These are phyloP conservation scores for Peribatodes rhomboidaria DNA, from an alignment of 2,888 invertebrate species.

Conservation along the genomic window DNA sequence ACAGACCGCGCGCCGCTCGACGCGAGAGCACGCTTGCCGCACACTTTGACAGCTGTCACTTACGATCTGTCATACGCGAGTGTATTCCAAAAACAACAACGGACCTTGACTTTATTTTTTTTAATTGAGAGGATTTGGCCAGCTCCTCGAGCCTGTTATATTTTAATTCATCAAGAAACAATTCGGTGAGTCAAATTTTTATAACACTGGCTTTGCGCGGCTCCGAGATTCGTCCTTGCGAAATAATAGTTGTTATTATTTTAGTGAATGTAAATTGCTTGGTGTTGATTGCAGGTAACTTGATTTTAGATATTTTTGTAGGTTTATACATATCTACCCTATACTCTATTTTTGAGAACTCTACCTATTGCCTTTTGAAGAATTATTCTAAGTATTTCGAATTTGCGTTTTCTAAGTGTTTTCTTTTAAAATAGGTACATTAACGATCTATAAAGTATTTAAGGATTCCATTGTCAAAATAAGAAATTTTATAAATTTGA, in stretches of 20 bases:
- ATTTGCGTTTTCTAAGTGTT: too few relatives aligned
- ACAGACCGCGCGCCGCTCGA: slow-evolving; percentile 57
- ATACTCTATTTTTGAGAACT: not conserved
- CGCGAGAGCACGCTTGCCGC: slow-evolving; percentile 60
- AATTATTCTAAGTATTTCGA: too few relatives aligned
- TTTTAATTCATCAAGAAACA: slow-evolving; percentile 6
- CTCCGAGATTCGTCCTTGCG: slow-evolving; percentile 48
- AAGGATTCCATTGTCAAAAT: too few relatives aligned
- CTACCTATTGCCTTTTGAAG: too few relatives aligned
- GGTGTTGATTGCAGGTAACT: slow-evolving; percentile 30
- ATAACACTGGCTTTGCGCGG: slow-evolving; percentile 1
- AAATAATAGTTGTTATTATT: slow-evolving; percentile 47
- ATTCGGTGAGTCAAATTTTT: slow-evolving; percentile 35
- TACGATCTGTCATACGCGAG: slow-evolving; percentile 56
- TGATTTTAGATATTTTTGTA: slow-evolving; percentile 15
- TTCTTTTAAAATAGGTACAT: too few relatives aligned
- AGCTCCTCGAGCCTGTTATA: slow-evolving; percentile 3
- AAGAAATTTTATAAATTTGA: too few relatives aligned
- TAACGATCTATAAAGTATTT: too few relatives aligned
- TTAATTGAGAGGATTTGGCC: slow-evolving; percentile 13
- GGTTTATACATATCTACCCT: not conserved
- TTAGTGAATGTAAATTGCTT: slow-evolving; percentile 39
- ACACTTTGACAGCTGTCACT: slow-evolving; percentile 56
- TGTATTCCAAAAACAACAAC: slow-evolving; percentile 47
- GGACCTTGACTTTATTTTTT: not conserved